Conservation (phyloP, 2,888 invertebrate genomes). For the Tipula lateralis region DNA sequence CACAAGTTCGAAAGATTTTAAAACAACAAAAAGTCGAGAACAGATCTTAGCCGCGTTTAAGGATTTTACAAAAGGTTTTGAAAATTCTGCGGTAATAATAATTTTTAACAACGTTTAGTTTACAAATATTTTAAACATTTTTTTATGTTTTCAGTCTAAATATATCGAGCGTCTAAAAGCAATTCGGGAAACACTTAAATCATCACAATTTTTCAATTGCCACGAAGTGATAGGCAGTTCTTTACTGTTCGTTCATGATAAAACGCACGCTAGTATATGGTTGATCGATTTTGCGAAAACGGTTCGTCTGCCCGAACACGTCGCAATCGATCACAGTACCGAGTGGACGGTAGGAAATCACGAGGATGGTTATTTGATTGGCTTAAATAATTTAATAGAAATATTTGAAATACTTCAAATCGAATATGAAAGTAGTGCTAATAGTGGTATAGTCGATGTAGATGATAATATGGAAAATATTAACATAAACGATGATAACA, state of each 20-base stretch:
- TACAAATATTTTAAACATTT: not conserved
- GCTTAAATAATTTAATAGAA: slow-evolving; percentile 82
- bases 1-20: slow-evolving; percentile 90
- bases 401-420: slow-evolving; percentile 57
- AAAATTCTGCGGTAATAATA: slow-evolving; percentile 68
- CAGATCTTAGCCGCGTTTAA: slow-evolving; percentile 75
- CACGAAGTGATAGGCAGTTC: slow-evolving; percentile 96
- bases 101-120: no score
- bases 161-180: slow-evolving; percentile 80
- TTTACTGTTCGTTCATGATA: slow-evolving; percentile 89
- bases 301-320: slow-evolving; percentile 68
- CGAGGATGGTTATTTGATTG: slow-evolving; percentile 92
- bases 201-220: slow-evolving; percentile 82
- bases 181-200: slow-evolving; percentile 75
- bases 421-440: slow-evolving; percentile 32
- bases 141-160: slow-evolving; percentile 56
- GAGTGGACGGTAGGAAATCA: slow-evolving; percentile 94
- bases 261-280: slow-evolving; percentile 84
- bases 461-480: not conserved
- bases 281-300: slow-evolving; percentile 98
- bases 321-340: slow-evolving; percentile 71
- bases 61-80: slow-evolving; percentile 75
- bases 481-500: not conserved
- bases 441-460: not conserved
- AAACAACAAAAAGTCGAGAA: slow-evolving; percentile 82